Conservation (phyloP, 2,888 invertebrate species). For the Machimus rusticus region DNA sequence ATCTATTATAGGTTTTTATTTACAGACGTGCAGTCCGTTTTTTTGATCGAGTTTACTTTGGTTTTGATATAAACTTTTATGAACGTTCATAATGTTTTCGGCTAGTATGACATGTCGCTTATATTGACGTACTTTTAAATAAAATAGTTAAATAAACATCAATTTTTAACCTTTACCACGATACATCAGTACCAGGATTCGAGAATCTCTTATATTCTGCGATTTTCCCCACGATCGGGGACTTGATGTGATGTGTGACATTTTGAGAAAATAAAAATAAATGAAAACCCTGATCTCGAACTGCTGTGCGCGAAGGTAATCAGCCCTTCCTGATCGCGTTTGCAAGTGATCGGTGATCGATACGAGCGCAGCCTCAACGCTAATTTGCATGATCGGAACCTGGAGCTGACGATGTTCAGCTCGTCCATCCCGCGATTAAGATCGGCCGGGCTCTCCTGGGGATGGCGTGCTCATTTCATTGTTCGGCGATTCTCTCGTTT, state of each 20-base stretch:
- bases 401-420: constrained; percentile 15
- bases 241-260: neutral
- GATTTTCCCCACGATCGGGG: neutral
- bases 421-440: neutral
- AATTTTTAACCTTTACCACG: too few relatives aligned
- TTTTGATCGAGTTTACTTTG: too few relatives aligned
- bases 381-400: constrained; percentile 30
- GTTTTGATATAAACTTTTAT: too few relatives aligned
- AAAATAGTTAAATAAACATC: neutral
- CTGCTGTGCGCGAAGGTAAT: neutral
- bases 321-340: neutral
- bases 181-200: neutral
- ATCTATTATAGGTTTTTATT: too few relatives aligned
- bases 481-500: neutral
- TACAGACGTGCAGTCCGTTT: too few relatives aligned
- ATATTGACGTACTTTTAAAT: too few relatives aligned
- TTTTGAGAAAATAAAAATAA: neutral
- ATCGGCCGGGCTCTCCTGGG: neutral
- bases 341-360: constrained; percentile 21
- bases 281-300: neutral
- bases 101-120: too few relatives aligned
- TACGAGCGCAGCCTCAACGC: constrained; percentile 8
- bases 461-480: constrained; percentile 15
- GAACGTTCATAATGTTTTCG: too few relatives aligned
- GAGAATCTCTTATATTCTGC: neutral